phyloP scores from a whole-genome alignment of 2,888 invertebrate species.

The Perdita meconis region DNA sequence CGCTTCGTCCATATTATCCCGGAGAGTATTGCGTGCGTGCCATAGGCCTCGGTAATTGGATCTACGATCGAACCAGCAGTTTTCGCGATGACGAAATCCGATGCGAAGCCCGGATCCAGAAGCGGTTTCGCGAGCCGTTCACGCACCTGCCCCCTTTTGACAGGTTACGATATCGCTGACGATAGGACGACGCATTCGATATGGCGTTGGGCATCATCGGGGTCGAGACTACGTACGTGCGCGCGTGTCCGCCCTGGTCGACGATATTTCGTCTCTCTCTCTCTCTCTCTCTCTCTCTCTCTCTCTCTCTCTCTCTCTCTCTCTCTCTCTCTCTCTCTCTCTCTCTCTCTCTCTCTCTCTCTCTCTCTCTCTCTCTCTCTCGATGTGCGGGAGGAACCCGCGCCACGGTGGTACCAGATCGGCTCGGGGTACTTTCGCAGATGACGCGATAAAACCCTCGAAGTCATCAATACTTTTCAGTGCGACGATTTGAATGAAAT shows the following conservation, averaged over 20 bases:
- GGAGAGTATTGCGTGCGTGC: neutral
- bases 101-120: conserved; percentile 47
- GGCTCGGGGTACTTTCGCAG: conserved; percentile 61
- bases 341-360: too few species aligned
- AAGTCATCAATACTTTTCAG: conserved; percentile 76
- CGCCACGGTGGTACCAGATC: conserved; percentile 53
- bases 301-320: too few species aligned
- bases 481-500: conserved; percentile 74
- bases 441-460: conserved; percentile 73
- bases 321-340: too few species aligned
- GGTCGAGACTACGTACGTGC: conserved; percentile 8
- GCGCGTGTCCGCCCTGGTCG: conserved; percentile 1
- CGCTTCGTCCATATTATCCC: conserved; percentile 18
- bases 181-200: conserved; percentile 53
- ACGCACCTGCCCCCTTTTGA: conserved; percentile 55
- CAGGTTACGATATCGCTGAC: conserved; percentile 58
- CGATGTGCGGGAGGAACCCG: conserved; percentile 22
- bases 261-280: conserved; percentile 41
- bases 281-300: too few species aligned
- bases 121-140: conserved; percentile 24
- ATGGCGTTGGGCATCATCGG: conserved; percentile 17
- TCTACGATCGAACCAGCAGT: conserved; percentile 52
- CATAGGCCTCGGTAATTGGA: conserved; percentile 58
- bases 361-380: too few species aligned
- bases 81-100: conserved; percentile 60